Base-by-base conservation (phyloP, 2,888 invertebrate genomes). In the Petrophora chlorosata region DNA sequence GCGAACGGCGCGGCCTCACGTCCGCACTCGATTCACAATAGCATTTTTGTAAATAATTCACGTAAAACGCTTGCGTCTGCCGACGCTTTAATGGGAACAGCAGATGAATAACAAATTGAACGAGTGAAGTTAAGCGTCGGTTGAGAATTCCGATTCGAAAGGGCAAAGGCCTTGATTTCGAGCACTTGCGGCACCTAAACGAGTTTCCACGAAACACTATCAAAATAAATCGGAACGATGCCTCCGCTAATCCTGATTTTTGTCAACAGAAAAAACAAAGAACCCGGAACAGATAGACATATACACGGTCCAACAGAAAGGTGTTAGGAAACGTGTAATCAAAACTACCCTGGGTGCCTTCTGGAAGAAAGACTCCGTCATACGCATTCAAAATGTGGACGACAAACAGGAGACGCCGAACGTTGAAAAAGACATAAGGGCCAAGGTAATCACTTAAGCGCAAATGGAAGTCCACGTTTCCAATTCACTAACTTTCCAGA, bases 371-470 rank as follows among this genome's bases (percentile, higher is more conserved):
- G 93, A 92, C 65, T 93, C 93, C 64, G 92, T 92, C 67, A 91
- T 95, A 72, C 91, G 94, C 63, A 95, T 95, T 72, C 94, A 94
- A 81, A 95, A 95, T 72, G 93, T 94, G 67, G 92, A 92, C 63
- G 95, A 95, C 79, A 94, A 94, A 70, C 93, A 92, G 70, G 93
- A 94, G 75, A 87, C 91, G 36, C 92, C 94, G 25, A 93, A 94
- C 79, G 89, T 76, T 60, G 94, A 94, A 66, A 93, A 93, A 76
- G 92, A 93, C 77, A 94, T 94, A 67, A 90, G 92, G 78, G 92
- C 92, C 68, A 94, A 94, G 92, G 93, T 93, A 87, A 80, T 53
- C 55, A 63, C 38, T 12, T 12, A 53, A 26, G 45, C 58, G 35
- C 10, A 34, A 14, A 10, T 10, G 2, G 9, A 50, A 54, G 59